Evolutionary conservation across 2,797 vertebrate genomes (phyloP).

Genomic region (Uromys caudimaculatus): DNA sequence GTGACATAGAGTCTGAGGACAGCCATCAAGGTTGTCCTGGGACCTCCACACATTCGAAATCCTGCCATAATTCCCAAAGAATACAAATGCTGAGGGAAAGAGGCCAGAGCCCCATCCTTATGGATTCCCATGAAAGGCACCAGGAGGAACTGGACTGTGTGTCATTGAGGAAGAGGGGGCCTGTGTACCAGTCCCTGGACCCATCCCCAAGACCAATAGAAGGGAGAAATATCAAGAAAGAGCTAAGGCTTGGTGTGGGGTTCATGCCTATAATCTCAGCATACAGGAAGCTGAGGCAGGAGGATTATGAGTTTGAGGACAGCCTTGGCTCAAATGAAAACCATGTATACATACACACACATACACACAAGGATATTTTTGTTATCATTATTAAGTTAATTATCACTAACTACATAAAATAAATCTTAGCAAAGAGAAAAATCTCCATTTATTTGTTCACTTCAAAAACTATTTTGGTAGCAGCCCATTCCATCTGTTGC

Average conservation of each 20-base stretch:
- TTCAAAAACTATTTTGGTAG: neutral
- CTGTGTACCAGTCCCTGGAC: neutral
- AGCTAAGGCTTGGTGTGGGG: neutral
- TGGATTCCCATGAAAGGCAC: neutral
- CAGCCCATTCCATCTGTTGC: neutral
- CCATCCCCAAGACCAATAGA: too few species aligned
- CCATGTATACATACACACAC: neutral
- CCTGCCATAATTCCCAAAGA: neutral
- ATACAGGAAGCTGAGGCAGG: neutral
- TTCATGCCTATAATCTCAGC: neutral
- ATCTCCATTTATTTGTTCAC: neutral
- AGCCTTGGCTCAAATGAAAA: neutral
- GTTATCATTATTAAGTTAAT: neutral
- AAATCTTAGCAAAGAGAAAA: neutral
- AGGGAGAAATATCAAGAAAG: neutral
- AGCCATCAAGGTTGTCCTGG: neutral
- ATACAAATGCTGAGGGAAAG: neutral
- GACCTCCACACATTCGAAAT: constrained; percentile 1
- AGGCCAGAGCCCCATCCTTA: neutral
- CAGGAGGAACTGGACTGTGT: neutral
- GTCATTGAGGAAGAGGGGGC: too few species aligned
- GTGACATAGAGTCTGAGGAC: neutral
- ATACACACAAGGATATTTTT: neutral
- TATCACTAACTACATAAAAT: neutral
- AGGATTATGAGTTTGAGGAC: neutral